These are phyloP conservation scores for Platichthys flesus DNA, from an alignment of 2,113 vertebrate species.

Conservation along the genomic window DNA sequence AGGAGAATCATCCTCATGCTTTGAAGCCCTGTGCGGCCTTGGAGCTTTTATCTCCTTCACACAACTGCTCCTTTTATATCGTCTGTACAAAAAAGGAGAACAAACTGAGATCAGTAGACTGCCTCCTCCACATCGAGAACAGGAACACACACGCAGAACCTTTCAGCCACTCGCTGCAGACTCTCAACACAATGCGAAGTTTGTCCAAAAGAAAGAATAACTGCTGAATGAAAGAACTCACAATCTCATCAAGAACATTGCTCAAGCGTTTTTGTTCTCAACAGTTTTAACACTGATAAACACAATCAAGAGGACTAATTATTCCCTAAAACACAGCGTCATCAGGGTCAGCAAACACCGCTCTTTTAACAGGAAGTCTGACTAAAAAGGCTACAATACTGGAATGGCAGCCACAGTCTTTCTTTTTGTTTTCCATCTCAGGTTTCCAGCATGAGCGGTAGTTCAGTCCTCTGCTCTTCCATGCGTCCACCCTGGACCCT, in stretches of 20 bases:
- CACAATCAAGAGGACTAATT: background rate
- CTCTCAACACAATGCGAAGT: constrained; percentile 6
- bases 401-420: constrained; percentile 1
- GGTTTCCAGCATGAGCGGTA: constrained; percentile 75
- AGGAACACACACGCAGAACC: constrained; percentile 6
- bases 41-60: constrained; percentile 7
- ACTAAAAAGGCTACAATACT: constrained; percentile 19
- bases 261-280: constrained; percentile 28
- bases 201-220: constrained; percentile 10
- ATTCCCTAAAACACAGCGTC: constrained; percentile 9
- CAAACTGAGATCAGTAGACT: background rate
- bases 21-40: constrained; percentile 13
- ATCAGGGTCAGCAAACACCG: background rate
- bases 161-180: constrained; percentile 29
- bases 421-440: constrained; percentile 53
- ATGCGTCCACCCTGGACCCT: constrained; percentile 88
- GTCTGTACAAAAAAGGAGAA: constrained; percentile 46
- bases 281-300: constrained; percentile 38
- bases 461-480: constrained; percentile 87
- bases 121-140: constrained; percentile 9
- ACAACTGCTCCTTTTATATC: background rate
- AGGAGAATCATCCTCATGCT: constrained; percentile 34
- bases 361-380: constrained; percentile 26
- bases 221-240: constrained; percentile 14
- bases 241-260: constrained; percentile 1